Evolutionary conservation across 2,888 invertebrate species (phyloP).

Genomic region (Microctonus hyperodae): DNA sequence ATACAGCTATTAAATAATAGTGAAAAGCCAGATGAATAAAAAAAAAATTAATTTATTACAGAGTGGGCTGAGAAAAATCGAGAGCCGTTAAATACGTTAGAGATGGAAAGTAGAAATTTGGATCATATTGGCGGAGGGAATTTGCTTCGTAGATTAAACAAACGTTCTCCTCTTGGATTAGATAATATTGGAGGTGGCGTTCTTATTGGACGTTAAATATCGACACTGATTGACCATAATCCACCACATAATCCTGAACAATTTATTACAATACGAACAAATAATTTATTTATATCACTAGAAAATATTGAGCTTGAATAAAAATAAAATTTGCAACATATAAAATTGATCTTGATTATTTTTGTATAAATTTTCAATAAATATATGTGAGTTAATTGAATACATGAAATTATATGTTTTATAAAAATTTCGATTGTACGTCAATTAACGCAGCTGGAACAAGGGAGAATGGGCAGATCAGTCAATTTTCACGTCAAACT

Average conservation of each 20-base stretch:
- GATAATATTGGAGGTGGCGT: slow-evolving; percentile 46
- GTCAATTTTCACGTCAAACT: slow-evolving; percentile 45
- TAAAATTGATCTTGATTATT: not conserved
- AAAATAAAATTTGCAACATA: not conserved
- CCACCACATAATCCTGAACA: not conserved
- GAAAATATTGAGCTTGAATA: not conserved
- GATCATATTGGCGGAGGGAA: slow-evolving; percentile 57
- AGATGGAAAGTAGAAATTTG: slow-evolving; percentile 47
- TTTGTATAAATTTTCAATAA: too few species aligned
- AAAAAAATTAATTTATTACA: slow-evolving; percentile 28
- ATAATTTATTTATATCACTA: not conserved
- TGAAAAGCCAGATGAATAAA: not conserved
- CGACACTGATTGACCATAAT: not conserved
- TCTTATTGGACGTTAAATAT: not conserved
- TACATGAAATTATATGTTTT: not conserved
- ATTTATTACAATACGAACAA: not conserved
- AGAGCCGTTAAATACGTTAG: slow-evolving; percentile 60
- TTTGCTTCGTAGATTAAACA: slow-evolving; percentile 60
- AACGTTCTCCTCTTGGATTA: slow-evolving; percentile 50
- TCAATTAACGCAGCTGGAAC: slow-evolving; percentile 14
- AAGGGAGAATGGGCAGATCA: slow-evolving; percentile 34
- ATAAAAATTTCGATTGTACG: not conserved
- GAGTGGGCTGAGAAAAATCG: slow-evolving; percentile 51
- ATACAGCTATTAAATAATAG: not conserved
- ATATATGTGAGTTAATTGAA: too few species aligned